Base-by-base conservation (phyloP, 1,140 invertebrate genomes). In the Arion vulgaris region DNA sequence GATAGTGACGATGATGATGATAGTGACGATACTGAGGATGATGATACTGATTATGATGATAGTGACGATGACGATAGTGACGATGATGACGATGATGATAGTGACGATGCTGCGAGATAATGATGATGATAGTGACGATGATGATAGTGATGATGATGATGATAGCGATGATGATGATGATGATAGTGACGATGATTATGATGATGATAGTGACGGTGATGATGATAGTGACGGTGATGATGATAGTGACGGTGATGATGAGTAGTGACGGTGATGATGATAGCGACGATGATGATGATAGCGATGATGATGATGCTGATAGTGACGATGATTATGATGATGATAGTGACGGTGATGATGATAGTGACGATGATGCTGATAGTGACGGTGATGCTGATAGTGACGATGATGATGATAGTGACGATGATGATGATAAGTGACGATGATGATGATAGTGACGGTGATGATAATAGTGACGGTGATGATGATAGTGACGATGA, bases 371-470 rank as follows among this genome's bases (percentile, higher is more conserved):
- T n/a, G n/a, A n/a, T n/a, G n/a, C n/a, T n/a, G n/a, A n/a, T n/a
- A 49, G 45, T 49, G 45, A 49, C 19, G 45, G 45, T 49, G 45
- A 49, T 49, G 45, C 9, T 49, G 66, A 13, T 69, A 13, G 66
- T 11, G 34, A 69, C 26, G 34, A 69, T 69, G 34, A 69, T 69
- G 34, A n/a, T 69, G 39, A 45, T 74, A 28, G 39, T 74, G 39
- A 1, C 36, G 39, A 45, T 74, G 39, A 1, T 74, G n/a, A n/a
- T n/a, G n/a, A n/a, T n/a, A n/a, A n/a, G n/a, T n/a, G n/a, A n/a
- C n/a, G 73, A 80, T 62, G 71, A 34, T 78, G 81, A 53, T 78
- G 53, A 80, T 62, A 74, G 66, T 78, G 81, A 82, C 38, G 81
- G 62, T 78, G 73, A 36, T 78, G 81, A 62, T 78, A 45, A 62